Conservation (phyloP, 2,797 vertebrate genomes). For the Carapus acus region DNA sequence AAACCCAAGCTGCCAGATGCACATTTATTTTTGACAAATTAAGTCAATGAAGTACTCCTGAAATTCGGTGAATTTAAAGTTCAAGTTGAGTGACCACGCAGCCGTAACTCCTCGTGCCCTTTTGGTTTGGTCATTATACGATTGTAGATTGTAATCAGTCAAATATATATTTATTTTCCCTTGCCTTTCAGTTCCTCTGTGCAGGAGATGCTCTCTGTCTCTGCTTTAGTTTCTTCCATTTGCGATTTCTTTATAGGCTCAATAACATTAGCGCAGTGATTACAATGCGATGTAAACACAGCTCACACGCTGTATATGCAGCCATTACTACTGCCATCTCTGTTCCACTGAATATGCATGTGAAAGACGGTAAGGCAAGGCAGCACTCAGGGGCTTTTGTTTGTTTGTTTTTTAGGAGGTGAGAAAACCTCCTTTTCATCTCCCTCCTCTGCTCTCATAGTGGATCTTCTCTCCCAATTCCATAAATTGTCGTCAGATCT, state of each 20-base stretch:
- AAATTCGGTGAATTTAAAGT: constrained; percentile 1
- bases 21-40: background rate
- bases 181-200: constrained; percentile 5
- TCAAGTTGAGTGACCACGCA: background rate
- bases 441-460: too few relatives aligned
- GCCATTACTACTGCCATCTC: too few relatives aligned
- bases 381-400: too few relatives aligned
- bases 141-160: constrained; percentile 5
- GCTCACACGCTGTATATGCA: too few relatives aligned
- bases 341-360: too few relatives aligned
- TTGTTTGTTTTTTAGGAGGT: too few relatives aligned
- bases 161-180: background rate
- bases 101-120: background rate
- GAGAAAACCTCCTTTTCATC: too few relatives aligned
- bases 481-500: too few relatives aligned
- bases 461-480: too few relatives aligned
- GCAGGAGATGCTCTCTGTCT: background rate
- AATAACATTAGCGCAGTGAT: constrained; percentile 8
- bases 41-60: background rate
- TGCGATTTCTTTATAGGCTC: constrained; percentile 1
- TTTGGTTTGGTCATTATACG: constrained; percentile 3
- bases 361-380: too few relatives aligned
- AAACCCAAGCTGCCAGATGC: background rate
- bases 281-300: background rate
- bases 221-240: background rate